Conservation (phyloP, 2,113 vertebrate genomes). For the Clarias macrocephalus region DNA sequence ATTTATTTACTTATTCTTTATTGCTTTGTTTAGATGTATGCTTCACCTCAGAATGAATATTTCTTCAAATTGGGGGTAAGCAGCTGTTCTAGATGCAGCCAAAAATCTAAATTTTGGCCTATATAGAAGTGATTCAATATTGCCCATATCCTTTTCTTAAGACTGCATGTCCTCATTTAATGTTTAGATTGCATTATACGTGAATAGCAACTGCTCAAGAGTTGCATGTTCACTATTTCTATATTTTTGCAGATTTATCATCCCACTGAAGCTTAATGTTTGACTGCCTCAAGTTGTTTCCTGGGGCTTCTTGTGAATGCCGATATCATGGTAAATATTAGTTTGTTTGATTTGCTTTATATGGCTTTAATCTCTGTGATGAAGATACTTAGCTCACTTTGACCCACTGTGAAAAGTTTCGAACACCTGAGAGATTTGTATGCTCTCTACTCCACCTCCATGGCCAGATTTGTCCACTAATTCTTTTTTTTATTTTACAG, state of each 20-base stretch:
- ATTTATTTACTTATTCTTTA: neutral
- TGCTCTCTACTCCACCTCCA: neutral
- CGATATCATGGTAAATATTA: neutral
- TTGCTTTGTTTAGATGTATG: neutral
- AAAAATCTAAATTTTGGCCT: neutral
- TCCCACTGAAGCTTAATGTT: neutral
- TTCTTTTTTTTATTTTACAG: neutral
- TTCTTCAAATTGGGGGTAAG: neutral
- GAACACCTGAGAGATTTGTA: slow-evolving; percentile 71
- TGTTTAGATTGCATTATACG: neutral
- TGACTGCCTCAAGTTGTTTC: neutral
- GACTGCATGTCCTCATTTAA: neutral
- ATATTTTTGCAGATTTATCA: neutral
- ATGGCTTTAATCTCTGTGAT: slow-evolving; percentile 66
- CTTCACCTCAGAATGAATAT: neutral
- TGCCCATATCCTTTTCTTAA: neutral
- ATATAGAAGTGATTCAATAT: too few relatives aligned
- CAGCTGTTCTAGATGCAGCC: neutral
- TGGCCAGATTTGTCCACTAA: neutral
- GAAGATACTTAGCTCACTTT: slow-evolving; percentile 82
- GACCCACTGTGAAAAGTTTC: slow-evolving; percentile 72
- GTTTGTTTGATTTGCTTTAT: neutral
- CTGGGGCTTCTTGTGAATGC: too few relatives aligned
- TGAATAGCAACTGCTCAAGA: neutral
- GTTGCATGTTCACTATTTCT: neutral